Evolutionary conservation across 2,113 vertebrate species (phyloP).

Genomic region (Aplodontia rufa): DNA sequence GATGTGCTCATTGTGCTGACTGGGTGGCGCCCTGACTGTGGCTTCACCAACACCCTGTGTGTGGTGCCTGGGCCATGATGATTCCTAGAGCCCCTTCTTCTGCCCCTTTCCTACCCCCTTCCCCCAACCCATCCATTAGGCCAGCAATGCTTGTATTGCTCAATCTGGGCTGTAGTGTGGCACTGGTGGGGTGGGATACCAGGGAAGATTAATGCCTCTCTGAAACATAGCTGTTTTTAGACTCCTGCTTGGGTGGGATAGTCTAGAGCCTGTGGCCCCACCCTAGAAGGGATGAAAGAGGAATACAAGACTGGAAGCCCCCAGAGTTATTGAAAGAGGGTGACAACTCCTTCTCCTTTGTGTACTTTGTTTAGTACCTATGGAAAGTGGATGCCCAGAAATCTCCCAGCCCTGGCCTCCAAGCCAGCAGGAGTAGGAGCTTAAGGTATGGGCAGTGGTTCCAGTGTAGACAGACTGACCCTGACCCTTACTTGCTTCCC

Average conservation of each 20-base stretch:
- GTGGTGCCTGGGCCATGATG: conserved; percentile 87
- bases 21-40: conserved; percentile 93
- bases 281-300: neutral
- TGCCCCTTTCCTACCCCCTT: neutral
- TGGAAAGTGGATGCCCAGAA: neutral
- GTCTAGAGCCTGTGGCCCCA: neutral
- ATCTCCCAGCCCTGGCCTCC: neutral
- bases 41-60: conserved; percentile 98
- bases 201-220: neutral
- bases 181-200: neutral
- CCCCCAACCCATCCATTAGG: neutral
- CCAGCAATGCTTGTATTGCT: conserved; percentile 17
- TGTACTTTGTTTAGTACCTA: neutral
- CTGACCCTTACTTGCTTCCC: conserved; percentile 12
- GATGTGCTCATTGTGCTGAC: conserved; percentile 93
- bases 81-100: neutral
- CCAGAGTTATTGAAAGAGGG: neutral
- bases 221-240: neutral
- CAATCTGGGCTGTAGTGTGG: neutral
- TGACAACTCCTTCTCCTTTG: neutral
- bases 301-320: neutral
- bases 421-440: neutral
- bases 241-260: neutral
- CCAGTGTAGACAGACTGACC: neutral
- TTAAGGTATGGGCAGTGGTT: neutral